These are phyloP conservation scores for Macrophya annulata DNA, from an alignment of 2,888 invertebrate genomes.

Conservation along the genomic window DNA sequence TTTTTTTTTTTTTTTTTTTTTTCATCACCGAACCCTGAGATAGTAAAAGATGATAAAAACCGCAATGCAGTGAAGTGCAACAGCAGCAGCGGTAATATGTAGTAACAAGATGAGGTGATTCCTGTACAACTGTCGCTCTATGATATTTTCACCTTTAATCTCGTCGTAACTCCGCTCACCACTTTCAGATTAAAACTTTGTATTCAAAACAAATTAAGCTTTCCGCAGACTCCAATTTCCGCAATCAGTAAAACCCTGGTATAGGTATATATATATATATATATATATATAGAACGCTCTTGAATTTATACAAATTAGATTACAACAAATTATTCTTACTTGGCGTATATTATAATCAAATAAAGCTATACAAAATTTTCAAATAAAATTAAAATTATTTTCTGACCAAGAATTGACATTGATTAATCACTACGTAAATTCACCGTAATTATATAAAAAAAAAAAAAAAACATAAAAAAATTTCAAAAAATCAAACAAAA, in stretches of 20 bases:
- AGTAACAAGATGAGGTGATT: too few species aligned
- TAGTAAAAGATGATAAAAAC: not conserved
- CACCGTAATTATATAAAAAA: not conserved
- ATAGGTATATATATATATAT: not conserved
- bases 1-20: not conserved
- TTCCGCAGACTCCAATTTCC: conserved; percentile 23
- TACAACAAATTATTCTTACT: conserved; percentile 15
- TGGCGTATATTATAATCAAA: not conserved
- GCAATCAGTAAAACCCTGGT: conserved; percentile 26
- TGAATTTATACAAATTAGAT: conserved; percentile 30
- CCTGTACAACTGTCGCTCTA: not conserved
- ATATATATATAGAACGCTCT: not conserved
- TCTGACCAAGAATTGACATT: not conserved
- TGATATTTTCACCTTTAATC: conserved; percentile 28
- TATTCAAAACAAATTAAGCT: conserved; percentile 37
- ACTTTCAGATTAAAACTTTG: conserved; percentile 31
- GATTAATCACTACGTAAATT: conserved; percentile 31
- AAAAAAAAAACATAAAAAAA: not conserved
- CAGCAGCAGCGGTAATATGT: not conserved
- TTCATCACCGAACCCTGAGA: not conserved
- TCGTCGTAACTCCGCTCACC: not conserved
- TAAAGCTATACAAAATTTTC: conserved; percentile 10
- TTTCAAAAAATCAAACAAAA: not conserved
- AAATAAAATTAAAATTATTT: not conserved
- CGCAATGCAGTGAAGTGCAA: not conserved